Evolutionary conservation across 2,888 invertebrate species (phyloP), one percentile per base, ranked within the genome.

Genomic region (Caenorhabditis zanzibari): DNA sequence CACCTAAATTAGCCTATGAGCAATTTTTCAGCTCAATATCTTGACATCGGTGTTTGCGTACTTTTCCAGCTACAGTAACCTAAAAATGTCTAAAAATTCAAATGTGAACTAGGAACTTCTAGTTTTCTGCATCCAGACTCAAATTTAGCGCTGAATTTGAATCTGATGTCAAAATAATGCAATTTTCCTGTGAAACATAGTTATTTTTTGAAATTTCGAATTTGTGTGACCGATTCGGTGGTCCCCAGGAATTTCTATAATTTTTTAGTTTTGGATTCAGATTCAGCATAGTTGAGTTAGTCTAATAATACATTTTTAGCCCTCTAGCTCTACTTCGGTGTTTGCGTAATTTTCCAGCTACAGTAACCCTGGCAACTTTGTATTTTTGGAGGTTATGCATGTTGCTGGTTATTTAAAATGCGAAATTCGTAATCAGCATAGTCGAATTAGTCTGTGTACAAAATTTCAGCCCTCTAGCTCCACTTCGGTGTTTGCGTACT

Each of bases 1-100:
- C 22, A 10, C 3, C 19, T 52, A 1, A 10, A 19, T 52, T 52
- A 52, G 52, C 10, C 3, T 52, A 52, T n/a, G 38, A 22, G 35
- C 32, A 38, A 32, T 38, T 59, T 59, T 58, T 58, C 16, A 52
- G 19, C 38, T 22, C 32, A 6, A 38, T 38, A 59, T 32, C 16
- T 56, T 12, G 5, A 2, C 14, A 44, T 64, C 12, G 41, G 44
- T 54, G 22, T 49, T 54, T 61, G 35, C 28, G 26, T 71, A 44
- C 68, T 61, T 71, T 19, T 52, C 19, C n/a, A 22, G 32, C 22
- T 56, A 49, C 32, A 41, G 26, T 52, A 26, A 38, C 7, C 58
- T 19, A 1, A 14, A 26, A 54, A 54, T 7, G 2, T 44, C 16
- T 5, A 16, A 44, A 44, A 44, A 9, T 44, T 44, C 12, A 2